Base-by-base conservation (phyloP, 92 coral and sea anemone genomes). In the Epizoanthus ramosus region DNA sequence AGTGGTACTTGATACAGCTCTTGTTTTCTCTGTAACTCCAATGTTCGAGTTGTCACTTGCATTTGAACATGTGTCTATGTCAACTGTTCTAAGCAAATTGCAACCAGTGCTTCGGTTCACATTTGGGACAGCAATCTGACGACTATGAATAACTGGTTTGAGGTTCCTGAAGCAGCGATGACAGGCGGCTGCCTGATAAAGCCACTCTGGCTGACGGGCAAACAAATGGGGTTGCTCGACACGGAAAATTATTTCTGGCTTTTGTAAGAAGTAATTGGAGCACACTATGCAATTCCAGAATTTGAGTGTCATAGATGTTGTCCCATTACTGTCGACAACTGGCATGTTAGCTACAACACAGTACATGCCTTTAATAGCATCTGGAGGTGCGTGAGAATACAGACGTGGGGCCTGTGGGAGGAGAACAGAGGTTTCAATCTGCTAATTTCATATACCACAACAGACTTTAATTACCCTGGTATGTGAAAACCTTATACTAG, bases 221-320 rank as follows among this genome's bases (percentile, higher is more conserved):
- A 97, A 97, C 68, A 97, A 87, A 80, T 94, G 98, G 22, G 99
- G 99, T 75, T 94, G 91, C 63, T 97, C 92, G 19, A 97, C 85
- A 15, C 98, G 96, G 68, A 94, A 95, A 22, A 97, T 93, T 61
- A 97, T 93, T 73, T 97, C 99, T 8, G 99, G 99, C 75, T 97
- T 97, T 79, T 81, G 89, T 18, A 94, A 92, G 85, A 97, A 97
- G 80, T 95, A 95, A 84, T 87, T 96, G 17, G 99, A 97, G 85
- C 99, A 97, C 86, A 95, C 87, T 81, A 97, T 94, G 85, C 99
- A 97, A 88, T 97, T 97, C 99, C 99, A 97, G 90, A 97, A 97
- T 80, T 95, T 95, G 85, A 97, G 90, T 8, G 97, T 89, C 94
- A 95, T 91, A n/a, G 89, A 91, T 47, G 93, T 90, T 90, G 94